These are phyloP conservation scores for Bovichtus diacanthus DNA, from an alignment of 2,797 vertebrate species.

Conservation along the genomic window DNA sequence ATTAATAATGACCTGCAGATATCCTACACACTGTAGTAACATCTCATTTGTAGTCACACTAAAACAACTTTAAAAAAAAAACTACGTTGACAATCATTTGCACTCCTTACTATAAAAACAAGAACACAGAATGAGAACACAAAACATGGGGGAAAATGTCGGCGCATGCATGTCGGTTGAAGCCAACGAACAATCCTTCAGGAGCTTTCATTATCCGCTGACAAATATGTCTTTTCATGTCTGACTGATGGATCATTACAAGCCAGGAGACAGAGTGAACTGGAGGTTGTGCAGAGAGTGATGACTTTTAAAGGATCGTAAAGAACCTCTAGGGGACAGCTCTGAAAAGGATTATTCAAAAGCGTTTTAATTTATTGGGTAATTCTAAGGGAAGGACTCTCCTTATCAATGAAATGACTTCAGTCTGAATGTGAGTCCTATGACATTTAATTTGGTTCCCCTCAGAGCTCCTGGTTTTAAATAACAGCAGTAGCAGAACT, in stretches of 20 bases:
- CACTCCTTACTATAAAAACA: not conserved
- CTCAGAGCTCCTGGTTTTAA: slow-evolving; percentile 58
- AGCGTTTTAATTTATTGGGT: slow-evolving; percentile 83
- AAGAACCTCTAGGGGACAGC: slow-evolving; percentile 79
- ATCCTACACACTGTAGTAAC: not conserved
- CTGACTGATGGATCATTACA: slow-evolving; percentile 67
- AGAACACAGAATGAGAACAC: not conserved
- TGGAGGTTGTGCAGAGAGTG: slow-evolving; percentile 73
- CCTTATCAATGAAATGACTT: slow-evolving; percentile 81
- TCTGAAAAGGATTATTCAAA: slow-evolving; percentile 79
- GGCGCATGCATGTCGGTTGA: slow-evolving; percentile 36
- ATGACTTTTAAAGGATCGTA: slow-evolving; percentile 84
- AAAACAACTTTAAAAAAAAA: too few species aligned
- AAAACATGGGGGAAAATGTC: not conserved
- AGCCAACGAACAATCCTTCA: slow-evolving; percentile 49
- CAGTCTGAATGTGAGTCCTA: slow-evolving; percentile 71
- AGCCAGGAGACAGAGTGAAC: slow-evolving; percentile 66
- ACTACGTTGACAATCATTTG: not conserved
- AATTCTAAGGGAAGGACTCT: slow-evolving; percentile 74
- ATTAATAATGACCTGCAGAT: too few species aligned
- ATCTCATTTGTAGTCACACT: not conserved
- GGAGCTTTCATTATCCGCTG: slow-evolving; percentile 70
- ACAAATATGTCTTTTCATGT: slow-evolving; percentile 77
- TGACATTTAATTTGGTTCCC: slow-evolving; percentile 77
- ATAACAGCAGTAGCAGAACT: slow-evolving; percentile 47